Evolutionary conservation across 1,140 invertebrate genomes (phyloP).

Genomic region (Parasteatoda tepidariorum): DNA sequence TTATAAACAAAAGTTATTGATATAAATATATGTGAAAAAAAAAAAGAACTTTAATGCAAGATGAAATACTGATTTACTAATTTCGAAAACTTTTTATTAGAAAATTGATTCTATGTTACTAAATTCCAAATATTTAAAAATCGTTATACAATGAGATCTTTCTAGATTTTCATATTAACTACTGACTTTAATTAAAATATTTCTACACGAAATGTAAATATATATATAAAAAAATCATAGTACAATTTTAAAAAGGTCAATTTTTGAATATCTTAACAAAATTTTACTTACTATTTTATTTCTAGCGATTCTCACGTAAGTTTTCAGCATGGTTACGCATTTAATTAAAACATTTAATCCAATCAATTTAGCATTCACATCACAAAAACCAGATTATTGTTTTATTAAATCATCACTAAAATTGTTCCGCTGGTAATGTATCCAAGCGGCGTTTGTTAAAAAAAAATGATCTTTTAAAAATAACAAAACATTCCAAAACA

Average conservation of each 20-base stretch:
- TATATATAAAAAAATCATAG: background rate
- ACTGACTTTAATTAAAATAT: background rate
- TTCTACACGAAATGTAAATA: background rate
- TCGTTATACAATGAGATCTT: background rate
- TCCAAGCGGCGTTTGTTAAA: background rate
- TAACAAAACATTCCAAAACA: background rate
- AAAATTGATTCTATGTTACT: no score
- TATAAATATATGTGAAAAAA: no score
- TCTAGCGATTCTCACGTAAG: constrained; percentile 10
- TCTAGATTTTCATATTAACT: background rate
- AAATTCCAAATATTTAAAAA: background rate
- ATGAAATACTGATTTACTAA: no score
- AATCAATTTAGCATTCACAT: background rate
- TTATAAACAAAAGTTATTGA: no score
- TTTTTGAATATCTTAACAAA: background rate
- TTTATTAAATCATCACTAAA: background rate
- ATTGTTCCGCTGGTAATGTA: background rate
- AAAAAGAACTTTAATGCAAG: no score
- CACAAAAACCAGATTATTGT: background rate
- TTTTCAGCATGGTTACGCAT: background rate
- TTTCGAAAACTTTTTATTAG: no score
- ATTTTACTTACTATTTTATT: constrained; percentile 30
- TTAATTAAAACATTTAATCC: background rate
- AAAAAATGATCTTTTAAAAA: background rate
- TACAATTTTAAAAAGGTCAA: background rate